phyloP scores from a whole-genome alignment of 2,113 vertebrate genomes.

The Xyrauchen texanus region DNA sequence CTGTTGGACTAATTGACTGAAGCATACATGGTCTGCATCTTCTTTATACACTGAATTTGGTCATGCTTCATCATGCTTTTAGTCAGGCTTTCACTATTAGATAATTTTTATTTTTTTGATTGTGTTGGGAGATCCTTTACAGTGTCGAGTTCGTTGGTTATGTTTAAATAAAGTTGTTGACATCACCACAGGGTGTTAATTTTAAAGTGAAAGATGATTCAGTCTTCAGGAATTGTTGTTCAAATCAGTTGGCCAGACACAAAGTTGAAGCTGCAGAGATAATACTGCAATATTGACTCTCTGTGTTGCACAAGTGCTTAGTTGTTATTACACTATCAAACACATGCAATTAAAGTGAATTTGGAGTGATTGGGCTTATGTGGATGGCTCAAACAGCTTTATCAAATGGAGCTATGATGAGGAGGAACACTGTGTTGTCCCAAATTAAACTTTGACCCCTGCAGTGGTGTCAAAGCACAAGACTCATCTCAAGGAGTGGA shows the following conservation, averaged over 20 bases:
- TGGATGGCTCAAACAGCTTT: background rate
- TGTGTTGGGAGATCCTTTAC: background rate
- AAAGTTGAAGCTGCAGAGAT: background rate
- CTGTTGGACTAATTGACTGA: background rate
- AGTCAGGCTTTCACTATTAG: no score
- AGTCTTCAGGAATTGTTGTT: background rate
- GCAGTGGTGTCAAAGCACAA: background rate
- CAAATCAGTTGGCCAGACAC: background rate
- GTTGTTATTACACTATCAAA: background rate
- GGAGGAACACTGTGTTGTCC: conserved; percentile 5
- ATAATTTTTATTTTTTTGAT: no score
- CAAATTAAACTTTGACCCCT: background rate
- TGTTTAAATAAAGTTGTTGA: background rate
- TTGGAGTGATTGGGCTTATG: background rate
- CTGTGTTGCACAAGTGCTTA: background rate
- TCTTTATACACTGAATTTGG: background rate
- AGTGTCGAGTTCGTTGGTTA: no score
- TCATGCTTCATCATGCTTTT: background rate
- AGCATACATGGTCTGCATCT: background rate
- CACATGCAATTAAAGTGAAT: background rate
- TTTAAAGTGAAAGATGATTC: background rate
- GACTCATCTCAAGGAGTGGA: background rate
- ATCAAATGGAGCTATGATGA: background rate
- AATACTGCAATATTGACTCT: background rate
- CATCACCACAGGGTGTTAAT: background rate